Conservation (phyloP, 2,113 vertebrate genomes). For the Epinephelus lanceolatus region DNA sequence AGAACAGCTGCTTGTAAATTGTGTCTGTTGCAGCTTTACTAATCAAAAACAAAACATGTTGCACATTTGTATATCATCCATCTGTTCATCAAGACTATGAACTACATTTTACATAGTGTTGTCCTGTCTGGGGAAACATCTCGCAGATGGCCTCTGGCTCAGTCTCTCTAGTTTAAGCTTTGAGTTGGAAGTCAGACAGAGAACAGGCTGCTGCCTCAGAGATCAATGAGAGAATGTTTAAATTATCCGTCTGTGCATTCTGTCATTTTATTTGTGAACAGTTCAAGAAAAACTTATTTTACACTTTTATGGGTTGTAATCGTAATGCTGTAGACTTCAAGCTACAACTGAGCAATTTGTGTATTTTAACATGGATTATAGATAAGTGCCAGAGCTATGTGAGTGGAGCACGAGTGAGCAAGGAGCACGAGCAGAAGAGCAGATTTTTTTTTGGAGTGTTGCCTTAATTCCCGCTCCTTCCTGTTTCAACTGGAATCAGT, state of each 20-base stretch:
- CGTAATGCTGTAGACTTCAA: not conserved
- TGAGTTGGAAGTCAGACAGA: not conserved
- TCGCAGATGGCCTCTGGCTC: constrained; percentile 2
- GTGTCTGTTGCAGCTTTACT: not conserved
- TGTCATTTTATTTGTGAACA: constrained; percentile 19
- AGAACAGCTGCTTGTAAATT: constrained; percentile 17
- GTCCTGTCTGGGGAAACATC: not conserved
- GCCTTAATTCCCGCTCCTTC: too few species aligned
- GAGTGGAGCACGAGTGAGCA: too few species aligned
- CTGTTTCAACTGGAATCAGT: too few species aligned
- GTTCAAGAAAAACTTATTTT: not conserved
- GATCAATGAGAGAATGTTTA: not conserved
- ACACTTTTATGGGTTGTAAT: not conserved
- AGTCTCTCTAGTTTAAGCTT: not conserved
- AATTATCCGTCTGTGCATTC: not conserved
- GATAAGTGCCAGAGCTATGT: not conserved
- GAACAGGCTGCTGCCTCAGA: constrained; percentile 5
- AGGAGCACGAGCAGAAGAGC: too few species aligned
- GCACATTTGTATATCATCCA: constrained; percentile 17
- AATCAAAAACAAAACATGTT: constrained; percentile 9
- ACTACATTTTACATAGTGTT: not conserved
- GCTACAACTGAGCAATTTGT: not conserved
- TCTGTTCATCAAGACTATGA: constrained; percentile 25
- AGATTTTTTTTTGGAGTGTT: too few species aligned
- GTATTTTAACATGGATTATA: not conserved